phyloP scores from a whole-genome alignment of 2,797 vertebrate species.

The Bryconaethiops microstoma region DNA sequence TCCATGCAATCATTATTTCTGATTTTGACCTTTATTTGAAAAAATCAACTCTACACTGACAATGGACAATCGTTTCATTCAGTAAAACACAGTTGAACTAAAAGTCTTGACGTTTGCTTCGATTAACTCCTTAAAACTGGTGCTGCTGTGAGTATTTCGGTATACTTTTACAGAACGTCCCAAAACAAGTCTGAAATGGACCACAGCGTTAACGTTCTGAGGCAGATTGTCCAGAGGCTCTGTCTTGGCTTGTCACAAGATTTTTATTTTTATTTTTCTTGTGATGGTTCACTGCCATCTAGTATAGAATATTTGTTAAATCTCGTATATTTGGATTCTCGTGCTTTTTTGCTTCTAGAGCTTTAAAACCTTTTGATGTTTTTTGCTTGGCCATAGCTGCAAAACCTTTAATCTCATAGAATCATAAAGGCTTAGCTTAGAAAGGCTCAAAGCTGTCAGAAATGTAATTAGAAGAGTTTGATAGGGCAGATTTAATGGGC shows the following conservation, averaged over 20 bases:
- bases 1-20: too few relatives aligned
- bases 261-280: neutral
- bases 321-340: neutral
- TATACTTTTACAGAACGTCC: neutral
- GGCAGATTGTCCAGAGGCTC: neutral
- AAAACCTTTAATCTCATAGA: constrained; percentile 42
- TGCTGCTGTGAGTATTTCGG: too few relatives aligned
- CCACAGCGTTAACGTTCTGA: neutral
- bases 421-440: constrained; percentile 59
- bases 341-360: neutral
- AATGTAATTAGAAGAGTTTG: constrained; percentile 23
- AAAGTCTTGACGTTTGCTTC: too few relatives aligned
- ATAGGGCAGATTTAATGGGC: constrained; percentile 66
- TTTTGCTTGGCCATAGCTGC: neutral
- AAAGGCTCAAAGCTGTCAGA: constrained; percentile 58
- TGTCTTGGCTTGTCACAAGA: neutral
- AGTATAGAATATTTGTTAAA: neutral
- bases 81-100: too few relatives aligned
- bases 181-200: neutral
- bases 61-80: too few relatives aligned
- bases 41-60: too few relatives aligned
- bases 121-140: too few relatives aligned
- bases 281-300: neutral
- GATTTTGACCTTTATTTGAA: too few relatives aligned
- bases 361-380: constrained; percentile 19